Base-by-base conservation (phyloP, 2,797 vertebrate species). In the Chrysocyon brachyurus region DNA sequence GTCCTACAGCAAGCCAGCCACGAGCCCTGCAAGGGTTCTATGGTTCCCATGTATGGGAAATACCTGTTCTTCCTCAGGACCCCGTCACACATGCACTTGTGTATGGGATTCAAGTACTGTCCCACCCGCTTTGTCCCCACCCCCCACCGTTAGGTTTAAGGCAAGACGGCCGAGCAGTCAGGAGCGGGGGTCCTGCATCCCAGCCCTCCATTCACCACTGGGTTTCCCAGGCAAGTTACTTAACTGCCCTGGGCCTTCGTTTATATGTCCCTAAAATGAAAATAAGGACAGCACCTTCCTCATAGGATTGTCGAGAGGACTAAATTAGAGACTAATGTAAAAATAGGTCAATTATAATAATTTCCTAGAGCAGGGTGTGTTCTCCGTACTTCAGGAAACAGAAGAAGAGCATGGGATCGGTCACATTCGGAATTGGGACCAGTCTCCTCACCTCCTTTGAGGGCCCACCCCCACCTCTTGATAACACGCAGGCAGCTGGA, bases 1-100 rank as follows among this genome's bases (percentile, higher is more conserved):
- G 40, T 46, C 40, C 40, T 46, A 46, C 40, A 15, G 24, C 12
- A 21, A 15, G 54, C 54, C n/a, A 33, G 72, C 49, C 9, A 21
- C 1, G 16, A 57, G 61, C 70, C 81, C 26, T 68, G 33, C 6
- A 26, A 28, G 52, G 22, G 57, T 19, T 68, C 72, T 54, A 5
- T 21, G 17, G 5, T 26, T 31, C 22, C 59, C 12, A 1, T 6
- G 52, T 31, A 12, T 21, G 57, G 26, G 40, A 72, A 46, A 73
- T 2, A 28, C n/a, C 49, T 15, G 59, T 26, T 21, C 79, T 28
- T 72, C 22, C 72, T 5, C 6, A 56, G 12, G 6, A 33, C 5
- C 8, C 24, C 36, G 21, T 56, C 0, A 0, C 0, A 0, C 0
- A 5, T 12, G 24, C 54, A 7, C 33, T 36, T n/a, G 2, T 3